phyloP scores from a whole-genome alignment of 92 coral and sea anemone genomes.

The Zoanthus solanderi region DNA sequence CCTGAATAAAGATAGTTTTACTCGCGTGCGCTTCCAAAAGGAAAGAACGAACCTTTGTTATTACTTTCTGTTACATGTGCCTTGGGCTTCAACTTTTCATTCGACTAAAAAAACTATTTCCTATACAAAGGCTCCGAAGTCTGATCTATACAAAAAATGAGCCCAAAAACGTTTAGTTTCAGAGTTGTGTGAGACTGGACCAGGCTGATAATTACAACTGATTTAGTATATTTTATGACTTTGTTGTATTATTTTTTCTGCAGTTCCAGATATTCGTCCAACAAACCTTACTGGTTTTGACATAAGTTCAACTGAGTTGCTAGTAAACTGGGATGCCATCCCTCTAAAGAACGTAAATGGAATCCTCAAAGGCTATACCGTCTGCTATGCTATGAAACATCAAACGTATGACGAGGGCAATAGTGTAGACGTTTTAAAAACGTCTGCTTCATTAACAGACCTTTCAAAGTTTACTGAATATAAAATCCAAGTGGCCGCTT shows the following conservation, averaged over 20 bases:
- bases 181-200: too few relatives aligned
- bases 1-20: too few relatives aligned
- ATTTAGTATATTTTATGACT: too few relatives aligned
- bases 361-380: slow-evolving; percentile 37
- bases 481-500: slow-evolving; percentile 41
- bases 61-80: too few relatives aligned
- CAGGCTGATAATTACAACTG: too few relatives aligned
- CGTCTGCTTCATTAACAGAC: slow-evolving; percentile 13
- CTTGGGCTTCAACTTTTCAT: too few relatives aligned
- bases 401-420: neutral
- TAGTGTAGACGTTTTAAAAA: slow-evolving; percentile 10
- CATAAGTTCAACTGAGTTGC: slow-evolving; percentile 33
- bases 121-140: too few relatives aligned
- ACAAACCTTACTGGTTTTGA: slow-evolving; percentile 23
- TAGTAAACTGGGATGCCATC: slow-evolving; percentile 26
- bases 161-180: too few relatives aligned
- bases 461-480: slow-evolving; percentile 28
- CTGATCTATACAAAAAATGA: too few relatives aligned
- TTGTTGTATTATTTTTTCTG: neutral
- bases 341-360: slow-evolving; percentile 30
- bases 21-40: too few relatives aligned
- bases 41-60: too few relatives aligned
- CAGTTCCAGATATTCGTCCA: slow-evolving; percentile 11
- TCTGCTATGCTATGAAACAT: neutral
- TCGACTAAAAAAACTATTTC: too few relatives aligned